phyloP scores from a whole-genome alignment of 2,797 vertebrate species.

The Tamandua tetradactyla region DNA sequence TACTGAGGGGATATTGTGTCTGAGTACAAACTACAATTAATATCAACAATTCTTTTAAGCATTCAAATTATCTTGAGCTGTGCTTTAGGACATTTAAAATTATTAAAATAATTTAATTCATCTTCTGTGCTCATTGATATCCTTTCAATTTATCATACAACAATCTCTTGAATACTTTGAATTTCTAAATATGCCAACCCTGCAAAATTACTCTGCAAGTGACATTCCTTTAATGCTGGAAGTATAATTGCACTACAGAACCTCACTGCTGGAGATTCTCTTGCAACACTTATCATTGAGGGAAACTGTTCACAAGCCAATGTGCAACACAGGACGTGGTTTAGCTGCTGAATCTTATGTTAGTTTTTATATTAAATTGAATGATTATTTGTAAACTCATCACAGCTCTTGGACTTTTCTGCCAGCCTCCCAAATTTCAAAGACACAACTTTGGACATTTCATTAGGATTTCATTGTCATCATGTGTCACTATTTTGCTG shows the following conservation, averaged over 20 bases:
- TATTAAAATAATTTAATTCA: constrained; percentile 34
- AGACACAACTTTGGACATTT: not conserved
- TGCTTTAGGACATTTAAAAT: not conserved
- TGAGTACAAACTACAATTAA: not conserved
- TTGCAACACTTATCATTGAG: not conserved
- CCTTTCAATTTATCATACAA: not conserved
- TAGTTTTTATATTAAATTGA: not conserved
- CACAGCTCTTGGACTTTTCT: not conserved
- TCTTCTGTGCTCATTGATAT: not conserved
- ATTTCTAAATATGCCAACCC: not conserved
- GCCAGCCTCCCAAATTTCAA: not conserved
- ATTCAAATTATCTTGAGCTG: not conserved
- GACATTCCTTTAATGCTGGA: not conserved
- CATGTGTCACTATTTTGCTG: not conserved
- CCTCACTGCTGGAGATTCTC: not conserved
- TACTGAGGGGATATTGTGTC: not conserved
- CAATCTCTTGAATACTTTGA: not conserved
- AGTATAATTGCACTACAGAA: not conserved
- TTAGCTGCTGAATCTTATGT: not conserved
- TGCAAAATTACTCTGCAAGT: not conserved
- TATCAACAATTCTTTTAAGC: not conserved
- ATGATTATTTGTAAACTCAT: not conserved
- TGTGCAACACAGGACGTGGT: not conserved
- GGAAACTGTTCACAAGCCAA: not conserved
- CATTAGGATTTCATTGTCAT: not conserved